Percentiles rank a stretch among this genome's conserved stretches.
These are phyloP conservation scores for Myrmophylax atrothorax DNA, from an alignment of 2,113 vertebrate species.

Conservation along the genomic window DNA sequence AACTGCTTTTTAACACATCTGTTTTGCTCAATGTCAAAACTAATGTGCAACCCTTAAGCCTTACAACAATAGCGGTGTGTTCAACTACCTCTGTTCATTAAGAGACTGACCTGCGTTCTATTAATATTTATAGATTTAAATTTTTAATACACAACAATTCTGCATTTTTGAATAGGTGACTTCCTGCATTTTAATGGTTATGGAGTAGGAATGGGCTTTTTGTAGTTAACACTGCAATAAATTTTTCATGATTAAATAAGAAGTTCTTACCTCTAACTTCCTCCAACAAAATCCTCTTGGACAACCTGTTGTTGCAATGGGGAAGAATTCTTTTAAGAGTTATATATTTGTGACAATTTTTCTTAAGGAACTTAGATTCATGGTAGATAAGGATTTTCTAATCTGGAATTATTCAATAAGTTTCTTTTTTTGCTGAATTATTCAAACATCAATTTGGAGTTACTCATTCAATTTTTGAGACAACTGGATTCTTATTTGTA, in stretches of 20 bases:
- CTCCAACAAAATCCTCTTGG: not conserved
- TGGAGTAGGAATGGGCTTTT: slow-evolving; percentile 8
- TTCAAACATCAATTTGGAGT: not conserved
- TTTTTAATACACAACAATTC: slow-evolving; percentile 61
- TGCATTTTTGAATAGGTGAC: slow-evolving; percentile 64
- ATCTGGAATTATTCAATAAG: not conserved
- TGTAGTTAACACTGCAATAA: slow-evolving; percentile 23
- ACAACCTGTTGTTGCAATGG: not conserved
- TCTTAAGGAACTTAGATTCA: not conserved
- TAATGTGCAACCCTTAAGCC: not conserved
- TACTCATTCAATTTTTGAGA: not conserved
- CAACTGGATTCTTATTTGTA: not conserved
- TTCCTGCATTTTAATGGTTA: slow-evolving; percentile 56
- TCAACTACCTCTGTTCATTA: slow-evolving; percentile 6
- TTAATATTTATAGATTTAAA: slow-evolving; percentile 69
- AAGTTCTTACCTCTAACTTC: slow-evolving; percentile 26
- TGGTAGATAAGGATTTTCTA: not conserved
- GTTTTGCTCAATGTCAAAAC: slow-evolving; percentile 2
- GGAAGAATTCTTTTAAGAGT: not conserved
- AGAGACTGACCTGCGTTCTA: slow-evolving; percentile 37
- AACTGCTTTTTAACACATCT: not conserved
- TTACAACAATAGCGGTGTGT: not conserved
- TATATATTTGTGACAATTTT: not conserved
- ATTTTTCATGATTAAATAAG: slow-evolving; percentile 51
- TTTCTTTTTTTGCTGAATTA: not conserved